phyloP scores from a whole-genome alignment of 2,113 vertebrate genomes.

The Coracopsis vasa region DNA sequence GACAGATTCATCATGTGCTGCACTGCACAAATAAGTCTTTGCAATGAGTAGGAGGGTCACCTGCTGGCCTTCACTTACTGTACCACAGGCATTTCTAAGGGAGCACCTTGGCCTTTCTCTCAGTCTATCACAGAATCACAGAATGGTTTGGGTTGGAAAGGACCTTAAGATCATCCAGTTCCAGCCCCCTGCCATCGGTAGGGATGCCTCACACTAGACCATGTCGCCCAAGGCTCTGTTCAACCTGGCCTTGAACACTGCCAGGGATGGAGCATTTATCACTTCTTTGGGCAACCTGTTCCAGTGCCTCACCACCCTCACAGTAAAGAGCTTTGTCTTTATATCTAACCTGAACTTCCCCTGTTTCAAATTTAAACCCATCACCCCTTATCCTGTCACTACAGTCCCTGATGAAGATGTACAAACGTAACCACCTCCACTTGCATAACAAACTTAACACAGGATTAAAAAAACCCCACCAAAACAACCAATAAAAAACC shows the following conservation, averaged over 20 bases:
- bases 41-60: not conserved
- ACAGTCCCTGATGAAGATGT: not conserved
- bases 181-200: not conserved
- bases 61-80: not conserved
- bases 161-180: not conserved
- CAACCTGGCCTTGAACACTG: not conserved
- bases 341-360: not conserved
- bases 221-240: not conserved
- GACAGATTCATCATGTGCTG: not conserved
- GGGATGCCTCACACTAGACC: not conserved
- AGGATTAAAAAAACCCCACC: not conserved
- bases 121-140: not conserved
- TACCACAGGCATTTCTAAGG: not conserved
- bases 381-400: not conserved
- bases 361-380: not conserved
- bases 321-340: not conserved
- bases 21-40: not conserved
- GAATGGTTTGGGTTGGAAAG: not conserved
- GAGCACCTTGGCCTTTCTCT: not conserved
- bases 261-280: not conserved
- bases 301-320: not conserved
- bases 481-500: not conserved
- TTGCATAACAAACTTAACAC: not conserved
- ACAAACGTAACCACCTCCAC: not conserved
- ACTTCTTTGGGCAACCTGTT: not conserved